A percentile compares a stretch with the other conserved stretches of the same genome.
Conservation (phyloP, 2,797 vertebrate genomes). For the Muscicapa comitata region DNA sequence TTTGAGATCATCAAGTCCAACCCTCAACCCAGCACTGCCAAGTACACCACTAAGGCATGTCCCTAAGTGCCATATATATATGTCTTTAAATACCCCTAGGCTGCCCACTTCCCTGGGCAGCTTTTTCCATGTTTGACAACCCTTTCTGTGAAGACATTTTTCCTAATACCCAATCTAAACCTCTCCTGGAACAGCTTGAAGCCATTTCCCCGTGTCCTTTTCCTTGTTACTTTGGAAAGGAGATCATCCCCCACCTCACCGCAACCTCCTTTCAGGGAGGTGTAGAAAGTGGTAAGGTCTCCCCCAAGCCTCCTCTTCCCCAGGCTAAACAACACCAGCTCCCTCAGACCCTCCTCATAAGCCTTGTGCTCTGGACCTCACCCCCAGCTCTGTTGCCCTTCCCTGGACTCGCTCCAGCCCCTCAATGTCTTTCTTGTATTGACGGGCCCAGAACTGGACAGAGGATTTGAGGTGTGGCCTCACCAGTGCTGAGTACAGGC, state of each 20-base stretch:
- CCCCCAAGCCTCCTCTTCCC: neutral
- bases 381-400: accelerated
- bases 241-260: accelerated
- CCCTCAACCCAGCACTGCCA: neutral
- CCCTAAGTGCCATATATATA: neutral
- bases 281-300: neutral
- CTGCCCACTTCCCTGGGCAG: neutral
- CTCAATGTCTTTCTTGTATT: neutral
- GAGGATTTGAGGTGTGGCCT: neutral
- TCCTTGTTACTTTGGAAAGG: neutral
- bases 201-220: neutral
- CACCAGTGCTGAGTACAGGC: accelerated
- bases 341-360: neutral
- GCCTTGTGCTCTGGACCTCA: neutral
- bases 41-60: neutral
- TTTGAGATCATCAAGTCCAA: neutral
- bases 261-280: neutral
- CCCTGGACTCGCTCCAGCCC: accelerated
- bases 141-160: neutral
- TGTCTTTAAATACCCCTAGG: neutral
- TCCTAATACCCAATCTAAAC: neutral
- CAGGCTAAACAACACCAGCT: neutral
- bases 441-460: neutral
- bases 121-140: neutral
- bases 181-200: neutral